phyloP scores from a whole-genome alignment of 2,113 vertebrate species.

The Lasiurus borealis region DNA sequence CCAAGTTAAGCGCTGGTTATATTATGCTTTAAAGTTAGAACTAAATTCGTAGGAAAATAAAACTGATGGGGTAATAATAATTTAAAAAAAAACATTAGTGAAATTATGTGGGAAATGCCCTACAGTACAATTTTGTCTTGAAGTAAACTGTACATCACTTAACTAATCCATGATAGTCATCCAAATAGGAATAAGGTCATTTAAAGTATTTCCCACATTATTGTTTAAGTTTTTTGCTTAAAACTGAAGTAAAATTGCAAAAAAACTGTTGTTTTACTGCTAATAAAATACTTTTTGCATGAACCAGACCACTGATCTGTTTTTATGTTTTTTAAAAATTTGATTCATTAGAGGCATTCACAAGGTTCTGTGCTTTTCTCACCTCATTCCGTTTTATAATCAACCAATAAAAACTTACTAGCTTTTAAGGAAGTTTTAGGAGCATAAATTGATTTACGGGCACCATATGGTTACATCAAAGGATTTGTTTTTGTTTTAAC shows the following conservation, averaged over 20 bases:
- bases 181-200: slow-evolving; percentile 21
- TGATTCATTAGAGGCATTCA: slow-evolving; percentile 68
- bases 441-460: slow-evolving; percentile 77
- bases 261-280: not conserved
- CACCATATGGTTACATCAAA: slow-evolving; percentile 73
- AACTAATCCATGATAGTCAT: not conserved
- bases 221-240: slow-evolving; percentile 42
- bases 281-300: slow-evolving; percentile 58
- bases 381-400: slow-evolving; percentile 76
- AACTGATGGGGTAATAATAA: not conserved
- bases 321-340: slow-evolving; percentile 64
- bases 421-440: slow-evolving; percentile 75
- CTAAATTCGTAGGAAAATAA: slow-evolving; percentile 48
- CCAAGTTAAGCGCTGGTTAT: not conserved
- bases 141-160: not conserved
- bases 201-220: not conserved
- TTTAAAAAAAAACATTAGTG: not conserved
- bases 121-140: not conserved
- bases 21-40: not conserved
- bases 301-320: slow-evolving; percentile 45
- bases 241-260: slow-evolving; percentile 64
- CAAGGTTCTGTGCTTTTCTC: slow-evolving; percentile 56
- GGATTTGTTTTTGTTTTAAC: slow-evolving; percentile 76
- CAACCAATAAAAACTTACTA: slow-evolving; percentile 61
- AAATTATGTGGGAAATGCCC: not conserved